Conservation (phyloP, 2,797 vertebrate genomes). For the Numenius phaeopus region DNA sequence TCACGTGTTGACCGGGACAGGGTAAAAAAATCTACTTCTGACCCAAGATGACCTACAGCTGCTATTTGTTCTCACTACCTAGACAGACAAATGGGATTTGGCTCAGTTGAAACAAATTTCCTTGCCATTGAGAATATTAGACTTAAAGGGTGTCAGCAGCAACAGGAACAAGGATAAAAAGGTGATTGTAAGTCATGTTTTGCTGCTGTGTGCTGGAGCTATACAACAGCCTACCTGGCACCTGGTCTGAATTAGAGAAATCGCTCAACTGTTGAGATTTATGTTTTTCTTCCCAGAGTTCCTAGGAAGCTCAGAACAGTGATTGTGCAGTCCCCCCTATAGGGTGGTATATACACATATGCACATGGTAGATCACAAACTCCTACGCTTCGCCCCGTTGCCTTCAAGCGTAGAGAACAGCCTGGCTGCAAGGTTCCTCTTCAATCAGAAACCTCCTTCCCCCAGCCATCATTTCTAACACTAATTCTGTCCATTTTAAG, state of each 20-base stretch:
- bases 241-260: conserved; percentile 29
- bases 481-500: neutral
- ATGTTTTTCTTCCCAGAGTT: neutral
- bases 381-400: rapidly evolving
- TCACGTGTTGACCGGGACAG: neutral
- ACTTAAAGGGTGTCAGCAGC: neutral
- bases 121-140: conserved; percentile 15
- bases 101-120: conserved; percentile 21
- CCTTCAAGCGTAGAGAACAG: neutral
- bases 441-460: neutral
- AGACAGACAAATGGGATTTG: conserved; percentile 14
- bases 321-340: neutral
- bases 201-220: neutral
- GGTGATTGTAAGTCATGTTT: neutral
- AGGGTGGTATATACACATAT: neutral
- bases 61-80: conserved; percentile 10
- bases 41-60: conserved; percentile 10
- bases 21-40: conserved; percentile 43
- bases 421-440: neutral
- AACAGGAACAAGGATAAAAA: conserved; percentile 23
- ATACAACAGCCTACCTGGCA: neutral
- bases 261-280: neutral
- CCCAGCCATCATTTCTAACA: neutral
- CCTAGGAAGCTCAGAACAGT: neutral
- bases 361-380: neutral